A percentile compares a stretch with the other conserved stretches of the same genome.
Conservation (phyloP, 1,140 invertebrate species). For the Heliconius melpomene region DNA sequence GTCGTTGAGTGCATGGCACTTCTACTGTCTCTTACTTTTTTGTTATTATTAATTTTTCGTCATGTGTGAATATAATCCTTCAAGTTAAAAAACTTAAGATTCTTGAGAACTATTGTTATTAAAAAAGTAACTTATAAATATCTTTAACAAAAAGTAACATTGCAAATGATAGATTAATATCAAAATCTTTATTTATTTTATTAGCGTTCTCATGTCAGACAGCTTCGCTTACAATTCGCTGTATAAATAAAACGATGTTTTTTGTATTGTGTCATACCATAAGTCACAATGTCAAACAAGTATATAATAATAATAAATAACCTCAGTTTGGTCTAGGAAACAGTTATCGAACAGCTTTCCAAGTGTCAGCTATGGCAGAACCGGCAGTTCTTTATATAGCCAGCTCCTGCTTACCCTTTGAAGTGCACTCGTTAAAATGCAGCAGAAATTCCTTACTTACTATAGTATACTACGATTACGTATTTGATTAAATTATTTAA, state of each 20-base stretch:
- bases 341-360: slow-evolving; percentile 24
- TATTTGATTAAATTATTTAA: slow-evolving; percentile 1
- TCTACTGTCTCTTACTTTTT: not conserved
- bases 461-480: not conserved
- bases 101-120: too few species aligned
- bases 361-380: slow-evolving; percentile 8
- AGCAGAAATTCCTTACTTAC: not conserved
- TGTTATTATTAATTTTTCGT: not conserved
- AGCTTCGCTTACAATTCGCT: not conserved
- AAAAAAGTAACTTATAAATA: not conserved
- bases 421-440: slow-evolving; percentile 3
- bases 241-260: not conserved
- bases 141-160: not conserved
- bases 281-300: slow-evolving; percentile 29
- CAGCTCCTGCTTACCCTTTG: not conserved
- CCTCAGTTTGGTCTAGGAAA: slow-evolving; percentile 18
- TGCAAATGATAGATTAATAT: not conserved
- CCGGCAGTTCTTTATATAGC: slow-evolving; percentile 10
- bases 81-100: too few species aligned
- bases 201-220: slow-evolving; percentile 10
- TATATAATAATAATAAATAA: slow-evolving; percentile 27
- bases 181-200: not conserved
- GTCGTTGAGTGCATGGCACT: not conserved
- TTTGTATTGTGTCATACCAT: not conserved
- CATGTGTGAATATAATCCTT: too few species aligned